Percentiles rank a stretch among this genome's conserved stretches.
Conservation (phyloP, 2,888 invertebrate species). For the Hybos culiciformis region DNA sequence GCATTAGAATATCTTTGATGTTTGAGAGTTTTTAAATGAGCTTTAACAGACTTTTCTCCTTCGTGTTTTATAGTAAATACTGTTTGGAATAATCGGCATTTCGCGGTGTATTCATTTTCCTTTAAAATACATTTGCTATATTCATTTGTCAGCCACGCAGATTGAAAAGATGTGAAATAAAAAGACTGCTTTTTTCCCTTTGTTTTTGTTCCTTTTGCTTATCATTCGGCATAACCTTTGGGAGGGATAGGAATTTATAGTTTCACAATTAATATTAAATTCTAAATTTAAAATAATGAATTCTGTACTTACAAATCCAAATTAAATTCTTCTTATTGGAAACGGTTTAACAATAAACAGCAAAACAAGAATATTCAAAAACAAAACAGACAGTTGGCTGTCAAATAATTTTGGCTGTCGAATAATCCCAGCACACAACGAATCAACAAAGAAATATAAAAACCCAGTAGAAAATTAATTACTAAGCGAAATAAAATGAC, state of each 20-base stretch:
- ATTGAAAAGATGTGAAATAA: neutral
- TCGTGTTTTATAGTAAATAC: conserved; percentile 3
- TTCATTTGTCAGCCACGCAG: neutral
- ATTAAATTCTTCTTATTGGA: conserved; percentile 1
- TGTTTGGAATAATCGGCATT: conserved; percentile 3
- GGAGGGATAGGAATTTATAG: conserved; percentile 1
- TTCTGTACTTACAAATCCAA: conserved; percentile 1
- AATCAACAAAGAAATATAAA: conserved; percentile 2
- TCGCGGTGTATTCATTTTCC: conserved; percentile 4
- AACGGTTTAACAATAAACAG: conserved; percentile 1
- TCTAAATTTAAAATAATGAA: conserved; percentile 2
- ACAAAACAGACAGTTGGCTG: conserved; percentile 1
- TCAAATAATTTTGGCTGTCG: conserved; percentile 1
- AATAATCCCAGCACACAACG: conserved; percentile 1
- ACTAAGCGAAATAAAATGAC: neutral
- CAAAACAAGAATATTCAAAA: conserved; percentile 1
- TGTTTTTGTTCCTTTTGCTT: neutral
- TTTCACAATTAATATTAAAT: conserved; percentile 1
- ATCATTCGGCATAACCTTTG: conserved; percentile 1
- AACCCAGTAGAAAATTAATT: neutral
- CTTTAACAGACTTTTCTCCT: conserved; percentile 4
- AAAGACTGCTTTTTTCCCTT: neutral
- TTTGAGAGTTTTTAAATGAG: conserved; percentile 1
- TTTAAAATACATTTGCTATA: conserved; percentile 1
- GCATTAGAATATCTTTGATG: conserved; percentile 3